phyloP scores from a whole-genome alignment of 2,888 invertebrate genomes.

The Yponomeuta plumbellus region DNA sequence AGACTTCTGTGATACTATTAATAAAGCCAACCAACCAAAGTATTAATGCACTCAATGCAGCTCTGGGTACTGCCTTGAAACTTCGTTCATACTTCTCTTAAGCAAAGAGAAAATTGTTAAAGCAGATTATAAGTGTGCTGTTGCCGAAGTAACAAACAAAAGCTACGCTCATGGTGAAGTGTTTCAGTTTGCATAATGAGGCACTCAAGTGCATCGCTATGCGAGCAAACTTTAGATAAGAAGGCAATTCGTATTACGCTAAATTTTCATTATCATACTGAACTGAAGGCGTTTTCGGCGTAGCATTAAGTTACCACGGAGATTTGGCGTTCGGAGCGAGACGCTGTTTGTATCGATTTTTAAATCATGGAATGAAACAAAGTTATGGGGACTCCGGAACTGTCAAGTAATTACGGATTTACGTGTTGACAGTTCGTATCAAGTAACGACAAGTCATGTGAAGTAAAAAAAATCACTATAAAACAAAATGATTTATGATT shows the following conservation, averaged over 20 bases:
- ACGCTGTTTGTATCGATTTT: neutral
- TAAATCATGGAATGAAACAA: too few relatives aligned
- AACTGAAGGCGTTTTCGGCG: neutral
- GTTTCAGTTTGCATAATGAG: conserved; percentile 48
- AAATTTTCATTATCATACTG: conserved; percentile 25
- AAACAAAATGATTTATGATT: too few relatives aligned
- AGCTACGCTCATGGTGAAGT: conserved; percentile 11
- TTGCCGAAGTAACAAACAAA: conserved; percentile 9
- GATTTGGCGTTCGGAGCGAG: neutral
- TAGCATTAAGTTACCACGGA: neutral
- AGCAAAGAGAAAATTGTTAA: conserved; percentile 8
- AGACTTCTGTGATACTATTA: too few relatives aligned
- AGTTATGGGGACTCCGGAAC: too few relatives aligned
- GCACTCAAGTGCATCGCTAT: conserved; percentile 37
- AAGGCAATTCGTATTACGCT: conserved; percentile 48
- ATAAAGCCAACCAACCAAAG: too few relatives aligned
- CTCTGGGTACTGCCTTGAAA: neutral
- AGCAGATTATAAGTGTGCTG: conserved; percentile 5
- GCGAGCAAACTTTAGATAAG: conserved; percentile 33
- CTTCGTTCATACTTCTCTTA: neutral
- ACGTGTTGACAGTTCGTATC: too few relatives aligned
- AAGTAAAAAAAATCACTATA: too few relatives aligned
- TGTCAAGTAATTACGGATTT: too few relatives aligned
- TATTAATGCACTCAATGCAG: too few relatives aligned
- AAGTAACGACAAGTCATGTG: too few relatives aligned